Evolutionary conservation across 1,140 invertebrate species (phyloP), one percentile per base, ranked within the genome.

Genomic region (Drosophila kohkoa): DNA sequence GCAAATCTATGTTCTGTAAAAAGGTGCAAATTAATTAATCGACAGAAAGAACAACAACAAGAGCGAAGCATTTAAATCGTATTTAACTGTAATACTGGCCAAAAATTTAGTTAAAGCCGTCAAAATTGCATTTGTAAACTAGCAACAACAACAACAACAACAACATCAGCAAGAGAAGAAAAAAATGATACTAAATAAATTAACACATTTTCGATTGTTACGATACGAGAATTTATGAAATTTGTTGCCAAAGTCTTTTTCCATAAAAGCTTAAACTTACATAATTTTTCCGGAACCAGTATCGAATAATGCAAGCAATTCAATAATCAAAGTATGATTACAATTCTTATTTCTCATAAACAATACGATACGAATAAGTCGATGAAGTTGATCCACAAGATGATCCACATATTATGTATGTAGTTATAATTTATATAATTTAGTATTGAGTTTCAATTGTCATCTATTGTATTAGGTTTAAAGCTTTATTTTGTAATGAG

Each of bases 111-210:
- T 77, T 68, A 71, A 73, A 80, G 83, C 83, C 85, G 85, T 83
- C 80, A 80, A 87, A 88, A 82, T 75, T 78, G 82, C 82, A 90
- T 90, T 90, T 91, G 82, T 90, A 87, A 90, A 88, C 74, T 81
- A 80, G 70, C 48, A 68, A 70, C 54, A 79, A 72, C 15, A 66
- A 70, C 54, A 79, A 72, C 15, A 66, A 66, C 58, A 75, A 59
- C 38, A 63, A 67, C 20, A 16, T 58, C 48, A 55, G 7, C 35
- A 38, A 32, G 11, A 32, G 41, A 49, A 25, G 20, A 48, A 45
- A 65, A 20, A 30, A 48, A 77, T 63, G 66, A 13, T 38, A 35
- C 1, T 57, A 49, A 68, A 52, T 57, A 59, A 71, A 60, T 16
- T 30, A 60, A 28, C 46, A 35, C 51, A 15, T 46, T 74, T 79